Conservation (phyloP, 2,888 invertebrate genomes). For the Calephelis perditalis region DNA sequence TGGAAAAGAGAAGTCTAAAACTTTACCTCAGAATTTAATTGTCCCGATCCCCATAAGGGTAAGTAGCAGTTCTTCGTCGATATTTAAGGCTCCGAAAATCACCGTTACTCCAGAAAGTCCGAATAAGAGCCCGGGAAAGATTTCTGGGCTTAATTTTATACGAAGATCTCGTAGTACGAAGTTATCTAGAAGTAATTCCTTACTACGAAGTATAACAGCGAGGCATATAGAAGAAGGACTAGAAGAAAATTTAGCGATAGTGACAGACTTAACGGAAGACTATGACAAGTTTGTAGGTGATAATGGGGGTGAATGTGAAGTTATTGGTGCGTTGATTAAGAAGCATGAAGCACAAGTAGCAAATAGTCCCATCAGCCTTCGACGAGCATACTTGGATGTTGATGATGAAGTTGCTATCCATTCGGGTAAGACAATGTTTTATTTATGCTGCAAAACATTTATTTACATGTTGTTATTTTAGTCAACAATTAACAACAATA, state of each 20-base stretch:
- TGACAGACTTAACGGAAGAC: slow-evolving; percentile 60
- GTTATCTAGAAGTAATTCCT: slow-evolving; percentile 81
- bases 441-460: not conserved
- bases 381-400: slow-evolving; percentile 72
- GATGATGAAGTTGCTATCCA: slow-evolving; percentile 85
- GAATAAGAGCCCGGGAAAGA: slow-evolving; percentile 74
- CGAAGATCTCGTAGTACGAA: slow-evolving; percentile 86
- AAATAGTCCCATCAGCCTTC: slow-evolving; percentile 65
- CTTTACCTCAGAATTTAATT: slow-evolving; percentile 78
- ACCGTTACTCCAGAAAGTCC: slow-evolving; percentile 70
- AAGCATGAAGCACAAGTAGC: slow-evolving; percentile 63
- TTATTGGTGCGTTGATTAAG: slow-evolving; percentile 66
- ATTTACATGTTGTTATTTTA: too few species aligned
- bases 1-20: slow-evolving; percentile 78
- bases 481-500: too few species aligned
- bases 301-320: slow-evolving; percentile 63
- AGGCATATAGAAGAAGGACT: slow-evolving; percentile 67
- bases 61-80: slow-evolving; percentile 65
- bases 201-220: slow-evolving; percentile 77
- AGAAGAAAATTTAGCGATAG: slow-evolving; percentile 53
- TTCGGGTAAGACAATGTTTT: slow-evolving; percentile 78
- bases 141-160: slow-evolving; percentile 79
- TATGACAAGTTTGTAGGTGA: slow-evolving; percentile 60
- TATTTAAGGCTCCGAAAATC: slow-evolving; percentile 65
- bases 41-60: slow-evolving; percentile 66